A percentile compares a stretch with the other conserved stretches of the same genome.
Conservation (phyloP, 2,113 vertebrate species). For the Felis catus region F.catus_Fca126_mat1.0 CM031419.1:159439501-159440000, state of each 20-base stretch:
- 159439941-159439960: background rate
- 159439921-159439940: background rate
- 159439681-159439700: background rate
- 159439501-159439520: background rate
- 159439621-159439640: background rate
- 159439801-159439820: background rate
- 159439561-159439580: background rate
- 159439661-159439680: background rate
- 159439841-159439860: background rate
- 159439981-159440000: background rate
- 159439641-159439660: background rate
- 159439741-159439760: background rate
- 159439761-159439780: background rate
- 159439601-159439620: background rate
- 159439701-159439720: background rate
- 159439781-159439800: background rate
- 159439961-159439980: background rate
- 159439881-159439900: background rate
- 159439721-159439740: background rate
- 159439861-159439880: background rate
- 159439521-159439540: background rate
- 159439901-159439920: background rate
- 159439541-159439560: background rate
- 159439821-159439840: background rate
- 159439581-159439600: background rate